Evolutionary conservation across 2,797 vertebrate species (phyloP).

Genomic region (Lithobates pipiens): DNA sequence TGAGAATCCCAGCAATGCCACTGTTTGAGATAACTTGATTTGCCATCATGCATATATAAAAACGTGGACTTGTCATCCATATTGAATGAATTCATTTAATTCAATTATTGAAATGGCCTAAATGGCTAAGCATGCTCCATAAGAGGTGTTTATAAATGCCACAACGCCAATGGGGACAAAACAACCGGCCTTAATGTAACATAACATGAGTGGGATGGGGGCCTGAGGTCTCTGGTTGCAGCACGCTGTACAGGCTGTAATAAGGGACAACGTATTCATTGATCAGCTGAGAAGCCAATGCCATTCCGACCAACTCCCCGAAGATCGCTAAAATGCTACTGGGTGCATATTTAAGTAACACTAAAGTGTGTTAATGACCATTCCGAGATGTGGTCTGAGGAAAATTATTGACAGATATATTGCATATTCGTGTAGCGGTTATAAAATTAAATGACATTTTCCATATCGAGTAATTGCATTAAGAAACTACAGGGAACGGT

Average conservation of each 20-base stretch:
- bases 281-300: constrained; percentile 73
- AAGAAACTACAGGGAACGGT: constrained; percentile 73
- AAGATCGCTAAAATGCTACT: constrained; percentile 64
- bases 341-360: constrained; percentile 64
- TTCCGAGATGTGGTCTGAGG: constrained; percentile 76
- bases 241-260: constrained; percentile 62
- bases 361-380: constrained; percentile 73
- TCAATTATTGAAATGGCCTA: constrained; percentile 53
- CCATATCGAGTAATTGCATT: constrained; percentile 76
- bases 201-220: constrained; percentile 67
- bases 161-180: constrained; percentile 4
- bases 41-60: constrained; percentile 33
- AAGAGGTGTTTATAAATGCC: neutral
- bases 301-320: constrained; percentile 73
- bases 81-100: constrained; percentile 53
- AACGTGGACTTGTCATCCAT: constrained; percentile 25
- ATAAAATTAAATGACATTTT: constrained; percentile 72
- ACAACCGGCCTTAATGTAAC: constrained; percentile 57
- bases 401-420: constrained; percentile 86
- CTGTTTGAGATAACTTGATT: neutral
- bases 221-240: constrained; percentile 59
- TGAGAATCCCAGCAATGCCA: too few species aligned
- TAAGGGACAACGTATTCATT: constrained; percentile 64
- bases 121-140: constrained; percentile 4
- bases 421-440: constrained; percentile 86